These are phyloP conservation scores for Zapus hudsonius DNA, from an alignment of 2,113 vertebrate species.

Conservation along the genomic window DNA sequence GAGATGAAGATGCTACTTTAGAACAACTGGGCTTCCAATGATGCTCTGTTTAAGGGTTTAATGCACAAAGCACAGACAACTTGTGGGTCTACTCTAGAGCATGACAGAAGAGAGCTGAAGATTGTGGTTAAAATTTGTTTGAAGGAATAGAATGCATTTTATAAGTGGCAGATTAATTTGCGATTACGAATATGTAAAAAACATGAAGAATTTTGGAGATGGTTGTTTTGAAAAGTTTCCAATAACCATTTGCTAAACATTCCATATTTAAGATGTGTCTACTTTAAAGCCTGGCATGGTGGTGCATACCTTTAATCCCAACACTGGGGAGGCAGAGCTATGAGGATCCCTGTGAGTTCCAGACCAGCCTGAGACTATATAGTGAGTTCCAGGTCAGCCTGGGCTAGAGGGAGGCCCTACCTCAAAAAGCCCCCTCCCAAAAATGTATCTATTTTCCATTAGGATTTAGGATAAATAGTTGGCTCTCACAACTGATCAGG, in stretches of 20 bases:
- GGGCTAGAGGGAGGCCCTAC: too few species aligned
- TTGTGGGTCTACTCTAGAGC: constrained; percentile 85
- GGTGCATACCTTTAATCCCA: too few species aligned
- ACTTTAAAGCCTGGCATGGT: too few species aligned
- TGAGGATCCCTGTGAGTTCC: too few species aligned
- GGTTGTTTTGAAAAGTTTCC: constrained; percentile 63
- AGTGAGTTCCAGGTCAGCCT: too few species aligned
- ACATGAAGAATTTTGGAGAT: constrained; percentile 71
- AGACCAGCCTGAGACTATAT: too few species aligned
- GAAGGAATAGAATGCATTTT: constrained; percentile 78
- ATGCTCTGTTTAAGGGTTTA: constrained; percentile 76
- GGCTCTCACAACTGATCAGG: not conserved
- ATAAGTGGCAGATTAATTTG: constrained; percentile 76
- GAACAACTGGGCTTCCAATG: constrained; percentile 82
- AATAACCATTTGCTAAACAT: constrained; percentile 67
- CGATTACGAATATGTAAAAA: constrained; percentile 77
- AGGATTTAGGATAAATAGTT: not conserved
- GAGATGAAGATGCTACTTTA: constrained; percentile 85
- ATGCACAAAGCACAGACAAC: constrained; percentile 84
- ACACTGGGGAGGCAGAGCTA: too few species aligned
- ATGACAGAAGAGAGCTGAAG: constrained; percentile 85
- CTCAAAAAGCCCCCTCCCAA: too few species aligned
- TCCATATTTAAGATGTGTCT: constrained; percentile 65
- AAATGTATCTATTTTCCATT: not conserved
- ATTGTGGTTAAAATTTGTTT: constrained; percentile 73